These are phyloP conservation scores for Crossaster papposus DNA, from an alignment of 53 echinoderm and acorn worm genomes.

Conservation along the genomic window DNA sequence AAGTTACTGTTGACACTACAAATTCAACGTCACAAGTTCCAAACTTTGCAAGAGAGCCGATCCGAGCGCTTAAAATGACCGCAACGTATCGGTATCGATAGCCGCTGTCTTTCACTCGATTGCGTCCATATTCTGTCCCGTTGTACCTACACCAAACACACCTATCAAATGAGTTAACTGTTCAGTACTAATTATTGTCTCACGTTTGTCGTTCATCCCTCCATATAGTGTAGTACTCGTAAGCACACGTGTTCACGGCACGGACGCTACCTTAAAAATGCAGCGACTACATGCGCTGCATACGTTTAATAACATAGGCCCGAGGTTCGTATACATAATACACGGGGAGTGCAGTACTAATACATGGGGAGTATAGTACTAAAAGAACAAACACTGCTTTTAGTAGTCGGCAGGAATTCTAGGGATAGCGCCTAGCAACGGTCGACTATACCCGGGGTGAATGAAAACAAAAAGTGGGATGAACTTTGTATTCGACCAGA, in stretches of 20 bases:
- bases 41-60: too few relatives aligned
- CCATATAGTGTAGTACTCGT: too few relatives aligned
- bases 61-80: not conserved
- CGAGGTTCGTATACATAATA: not conserved
- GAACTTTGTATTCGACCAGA: not conserved
- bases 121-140: too few relatives aligned
- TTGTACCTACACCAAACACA: not conserved
- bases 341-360: not conserved
- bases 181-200: not conserved
- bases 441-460: not conserved
- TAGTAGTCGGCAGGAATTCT: not conserved
- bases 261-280: not conserved
- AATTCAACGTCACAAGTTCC: too few relatives aligned
- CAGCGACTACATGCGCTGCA: not conserved
- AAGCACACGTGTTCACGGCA: not conserved
- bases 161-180: not conserved
- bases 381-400: not conserved
- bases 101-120: not conserved
- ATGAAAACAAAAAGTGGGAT: not conserved
- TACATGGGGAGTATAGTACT: too few relatives aligned
- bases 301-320: not conserved
- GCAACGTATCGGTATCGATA: not conserved
- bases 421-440: slow-evolving; percentile 7
- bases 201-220: not conserved
- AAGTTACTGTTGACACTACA: too few relatives aligned